Evolutionary conservation across 2,888 invertebrate species (phyloP), one percentile per base, ranked within the genome.

Genomic region (Caenorhabditis zanzibari): DNA sequence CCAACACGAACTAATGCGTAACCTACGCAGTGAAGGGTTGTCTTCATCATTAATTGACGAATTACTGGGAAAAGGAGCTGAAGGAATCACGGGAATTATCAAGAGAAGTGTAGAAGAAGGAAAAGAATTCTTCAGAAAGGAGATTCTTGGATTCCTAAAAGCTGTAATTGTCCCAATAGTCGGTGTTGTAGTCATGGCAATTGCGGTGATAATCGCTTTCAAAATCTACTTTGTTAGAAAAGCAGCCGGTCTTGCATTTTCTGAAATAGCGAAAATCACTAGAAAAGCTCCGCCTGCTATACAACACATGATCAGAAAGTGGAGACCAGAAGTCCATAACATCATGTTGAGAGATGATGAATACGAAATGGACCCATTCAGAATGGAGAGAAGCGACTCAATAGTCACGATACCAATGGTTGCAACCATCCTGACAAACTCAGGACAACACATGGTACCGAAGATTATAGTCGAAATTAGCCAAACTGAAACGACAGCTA

Each of bases 281-380:
- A 54, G 54, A 69, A 35, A 10, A 69, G 68, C 68, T 12, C 56
- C 68, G 6, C 56, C 56, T 24, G 24, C 35, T 0, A 26, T 56
- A 2, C 52, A 54, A 38, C 22, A 35, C 14, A 19, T 69, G 22
- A 69, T 69, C 3, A 69, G 54, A 24, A 35, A 56, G n/a, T 54
- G 52, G 68, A 35, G 24, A 32, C 68, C 68, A 54, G 68, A 69
- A 56, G 54, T 69, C 7, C 32, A 69, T 35, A 69, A 69, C 24
- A 54, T 69, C 5, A 41, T 54, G 24, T 12, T 69, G 41, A 35
- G 16, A 32, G 68, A 69, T 0, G 52, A 52, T 5, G 68, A 24
- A 6, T 22, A 24, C 9, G 68, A 69, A 54, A 16, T 69, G 16
- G 56, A 69, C 12, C 54, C 24, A 9, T 54, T 69, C 68, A 35